Base-by-base conservation (phyloP, 1,140 invertebrate genomes). In the Diplogasteroides magnus region DNA sequence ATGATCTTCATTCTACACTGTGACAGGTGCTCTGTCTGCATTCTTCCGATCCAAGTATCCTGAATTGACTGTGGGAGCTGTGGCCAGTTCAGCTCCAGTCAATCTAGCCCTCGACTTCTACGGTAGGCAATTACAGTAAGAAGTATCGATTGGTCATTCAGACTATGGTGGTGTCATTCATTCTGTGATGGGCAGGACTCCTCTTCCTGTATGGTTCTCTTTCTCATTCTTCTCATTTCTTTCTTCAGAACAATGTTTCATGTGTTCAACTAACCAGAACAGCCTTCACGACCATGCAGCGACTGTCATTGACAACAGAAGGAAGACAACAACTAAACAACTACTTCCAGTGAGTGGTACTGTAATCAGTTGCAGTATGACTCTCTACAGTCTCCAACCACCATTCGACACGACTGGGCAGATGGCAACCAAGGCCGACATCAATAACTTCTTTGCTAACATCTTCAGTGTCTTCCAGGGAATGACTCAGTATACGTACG, bases 1-100 rank as follows among this genome's bases (percentile, higher is more conserved):
- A n/a, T n/a, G n/a, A n/a, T n/a, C n/a, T n/a, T n/a, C n/a, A n/a
- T n/a, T n/a, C n/a, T n/a, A n/a, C n/a, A n/a, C n/a, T n/a, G n/a
- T n/a, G n/a, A 23, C 31, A 73, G 93, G 93, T 62, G 79, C 60
- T 1, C 83, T 96, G 58, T 91, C 92, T 15, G 93, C 93, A 6
- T 97, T 93, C 93, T 86, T 91, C 62, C 85, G 93, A 64, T 81
- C 89, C 11, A 95, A 94, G 83, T 96, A 94, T 84, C 92, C 93
- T 1, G 89, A 95, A n/a, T n/a, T n/a, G n/a, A n/a, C n/a, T n/a
- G n/a, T n/a, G n/a, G n/a, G n/a, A n/a, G n/a, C n/a, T n/a, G 88
- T 96, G 3, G 93, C 91, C n/a, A 87, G 90, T 0, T 93, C 91
- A 86, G 93, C 90, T 2, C 93, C 93, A 6, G 84, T 96, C 19